phyloP scores from a whole-genome alignment of 1,140 invertebrate species.

The Subanguina moxae region DNA sequence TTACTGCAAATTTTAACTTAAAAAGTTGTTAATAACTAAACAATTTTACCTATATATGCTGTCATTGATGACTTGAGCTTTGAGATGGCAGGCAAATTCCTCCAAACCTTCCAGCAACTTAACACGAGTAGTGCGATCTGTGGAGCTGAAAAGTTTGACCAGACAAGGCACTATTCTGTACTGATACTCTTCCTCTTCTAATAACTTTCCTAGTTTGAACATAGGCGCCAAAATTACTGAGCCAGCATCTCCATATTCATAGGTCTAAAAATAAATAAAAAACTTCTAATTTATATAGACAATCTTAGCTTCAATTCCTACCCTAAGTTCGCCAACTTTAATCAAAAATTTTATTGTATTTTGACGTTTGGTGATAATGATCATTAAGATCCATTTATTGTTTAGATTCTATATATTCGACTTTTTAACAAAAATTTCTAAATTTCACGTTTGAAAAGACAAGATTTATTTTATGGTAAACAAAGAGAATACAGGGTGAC shows the following conservation, averaged over 20 bases:
- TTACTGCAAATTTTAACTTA: constrained; percentile 40
- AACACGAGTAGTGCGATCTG: constrained; percentile 83
- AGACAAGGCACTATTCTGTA: constrained; percentile 92
- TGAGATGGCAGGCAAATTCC: constrained; percentile 53
- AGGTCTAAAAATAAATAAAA: constrained; percentile 45
- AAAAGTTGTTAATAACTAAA: constrained; percentile 12
- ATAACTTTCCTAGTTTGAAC: constrained; percentile 61
- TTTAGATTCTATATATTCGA: too few species aligned
- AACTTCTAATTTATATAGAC: too few species aligned
- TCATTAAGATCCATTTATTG: too few species aligned
- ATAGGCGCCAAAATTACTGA: constrained; percentile 62
- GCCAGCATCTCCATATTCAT: constrained; percentile 61
- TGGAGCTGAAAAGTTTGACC: constrained; percentile 88
- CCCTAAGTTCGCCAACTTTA: too few species aligned
- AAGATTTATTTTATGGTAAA: too few species aligned
- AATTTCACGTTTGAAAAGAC: too few species aligned
- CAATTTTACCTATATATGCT: constrained; percentile 52
- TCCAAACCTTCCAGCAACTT: constrained; percentile 79
- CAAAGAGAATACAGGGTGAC: too few species aligned
- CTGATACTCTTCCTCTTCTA: constrained; percentile 88
- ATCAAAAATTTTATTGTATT: too few species aligned
- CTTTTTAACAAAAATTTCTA: too few species aligned
- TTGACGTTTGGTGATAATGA: too few species aligned
- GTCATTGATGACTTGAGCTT: constrained; percentile 53
- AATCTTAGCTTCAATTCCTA: too few species aligned